These are phyloP conservation scores for Cenopis cana DNA, from an alignment of 2,888 invertebrate genomes.

Conservation along the genomic window DNA sequence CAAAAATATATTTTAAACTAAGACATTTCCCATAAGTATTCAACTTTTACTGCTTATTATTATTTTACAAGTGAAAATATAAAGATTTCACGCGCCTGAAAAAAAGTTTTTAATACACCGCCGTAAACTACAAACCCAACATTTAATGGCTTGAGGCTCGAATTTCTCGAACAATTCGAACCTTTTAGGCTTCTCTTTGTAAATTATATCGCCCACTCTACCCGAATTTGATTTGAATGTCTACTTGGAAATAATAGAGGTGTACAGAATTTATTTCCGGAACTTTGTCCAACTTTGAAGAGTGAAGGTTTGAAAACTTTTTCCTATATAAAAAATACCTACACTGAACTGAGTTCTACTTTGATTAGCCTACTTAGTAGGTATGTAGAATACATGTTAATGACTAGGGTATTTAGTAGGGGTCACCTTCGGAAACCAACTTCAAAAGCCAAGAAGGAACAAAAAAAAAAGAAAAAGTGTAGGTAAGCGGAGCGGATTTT, in stretches of 20 bases:
- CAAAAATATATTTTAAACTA: too few species aligned
- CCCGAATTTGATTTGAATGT: constrained; percentile 43
- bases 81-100: not conserved
- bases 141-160: constrained; percentile 23
- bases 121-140: constrained; percentile 29
- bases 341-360: too few species aligned
- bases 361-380: too few species aligned
- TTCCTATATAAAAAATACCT: too few species aligned
- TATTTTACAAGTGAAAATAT: constrained; percentile 23
- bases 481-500: too few species aligned
- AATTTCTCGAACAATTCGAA: constrained; percentile 38
- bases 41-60: not conserved
- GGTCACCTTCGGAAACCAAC: too few species aligned
- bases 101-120: constrained; percentile 28
- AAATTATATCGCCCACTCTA: constrained; percentile 38
- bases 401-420: too few species aligned
- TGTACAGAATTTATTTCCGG: constrained; percentile 36
- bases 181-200: constrained; percentile 38
- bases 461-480: too few species aligned
- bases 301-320: not conserved
- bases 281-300: constrained; percentile 26
- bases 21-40: too few species aligned
- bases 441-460: too few species aligned
- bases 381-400: too few species aligned
- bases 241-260: constrained; percentile 40